These are phyloP conservation scores for Oscheius myriophilus DNA, from an alignment of 2,888 invertebrate species.

Conservation along the genomic window DNA sequence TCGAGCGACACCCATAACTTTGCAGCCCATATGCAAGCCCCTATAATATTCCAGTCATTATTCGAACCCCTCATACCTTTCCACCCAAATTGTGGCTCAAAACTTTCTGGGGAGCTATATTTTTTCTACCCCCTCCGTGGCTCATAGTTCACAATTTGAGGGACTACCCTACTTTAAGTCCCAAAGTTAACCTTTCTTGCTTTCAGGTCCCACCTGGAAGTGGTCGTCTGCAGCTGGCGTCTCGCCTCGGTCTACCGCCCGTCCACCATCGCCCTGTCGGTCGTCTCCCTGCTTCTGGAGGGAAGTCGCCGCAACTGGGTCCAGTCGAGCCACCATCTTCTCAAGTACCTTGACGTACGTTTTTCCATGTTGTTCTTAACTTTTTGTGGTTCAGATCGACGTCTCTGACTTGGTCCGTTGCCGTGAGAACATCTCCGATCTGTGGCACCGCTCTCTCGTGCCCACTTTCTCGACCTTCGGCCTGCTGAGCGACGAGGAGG, in stretches of 20 bases:
- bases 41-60: too few relatives aligned
- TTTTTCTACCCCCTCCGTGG: too few relatives aligned
- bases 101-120: too few relatives aligned
- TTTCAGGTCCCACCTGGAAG: slow-evolving; percentile 46
- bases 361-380: background rate
- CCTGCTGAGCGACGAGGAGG: slow-evolving; percentile 28
- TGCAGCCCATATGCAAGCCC: too few relatives aligned
- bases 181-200: background rate
- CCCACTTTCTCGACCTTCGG: slow-evolving; percentile 47
- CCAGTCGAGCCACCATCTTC: slow-evolving; percentile 29
- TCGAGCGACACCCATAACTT: too few relatives aligned
- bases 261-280: slow-evolving; percentile 43
- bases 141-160: too few relatives aligned
- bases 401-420: slow-evolving; percentile 45
- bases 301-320: slow-evolving; percentile 47
- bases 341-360: slow-evolving; percentile 37
- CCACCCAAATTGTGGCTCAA: too few relatives aligned
- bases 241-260: slow-evolving; percentile 42
- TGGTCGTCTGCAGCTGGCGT: slow-evolving; percentile 42
- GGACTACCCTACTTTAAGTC: too few relatives aligned
- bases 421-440: slow-evolving; percentile 35
- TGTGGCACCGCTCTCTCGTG: slow-evolving; percentile 46
- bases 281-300: slow-evolving; percentile 46
- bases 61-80: too few relatives aligned
- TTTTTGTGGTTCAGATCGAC: slow-evolving; percentile 39